Evolutionary conservation across 2,797 vertebrate genomes (phyloP).

Genomic region (Crypturellus tataupa): DNA sequence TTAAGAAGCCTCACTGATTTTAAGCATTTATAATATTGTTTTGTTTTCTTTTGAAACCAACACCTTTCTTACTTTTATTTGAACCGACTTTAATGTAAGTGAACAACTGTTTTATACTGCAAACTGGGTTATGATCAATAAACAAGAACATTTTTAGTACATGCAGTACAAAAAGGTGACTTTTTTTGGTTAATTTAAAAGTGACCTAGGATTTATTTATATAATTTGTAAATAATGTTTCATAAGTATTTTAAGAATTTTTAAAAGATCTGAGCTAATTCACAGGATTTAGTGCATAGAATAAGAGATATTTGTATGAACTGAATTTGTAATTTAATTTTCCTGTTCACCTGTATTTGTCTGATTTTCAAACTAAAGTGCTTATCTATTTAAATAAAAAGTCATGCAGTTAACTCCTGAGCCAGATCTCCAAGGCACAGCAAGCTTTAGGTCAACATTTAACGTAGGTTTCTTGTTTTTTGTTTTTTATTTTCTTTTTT

Average conservation of each 20-base stretch:
- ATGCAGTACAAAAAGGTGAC: constrained; percentile 67
- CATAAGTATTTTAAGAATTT: constrained; percentile 75
- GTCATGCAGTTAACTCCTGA: constrained; percentile 37
- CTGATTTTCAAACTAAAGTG: constrained; percentile 54
- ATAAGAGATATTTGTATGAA: constrained; percentile 55
- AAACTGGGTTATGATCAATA: constrained; percentile 70
- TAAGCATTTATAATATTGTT: constrained; percentile 83
- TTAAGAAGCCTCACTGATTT: constrained; percentile 66
- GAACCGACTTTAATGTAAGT: constrained; percentile 81
- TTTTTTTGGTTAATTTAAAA: constrained; percentile 74
- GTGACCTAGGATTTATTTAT: constrained; percentile 79
- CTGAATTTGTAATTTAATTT: constrained; percentile 62
- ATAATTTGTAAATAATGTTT: constrained; percentile 83
- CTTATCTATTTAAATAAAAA: constrained; percentile 78
- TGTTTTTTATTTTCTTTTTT: too few relatives aligned
- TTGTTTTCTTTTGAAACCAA: constrained; percentile 67
- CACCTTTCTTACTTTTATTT: constrained; percentile 56
- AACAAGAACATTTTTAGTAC: constrained; percentile 75
- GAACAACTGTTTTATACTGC: constrained; percentile 81
- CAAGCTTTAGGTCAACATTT: constrained; percentile 52
- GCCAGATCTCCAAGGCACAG: constrained; percentile 57
- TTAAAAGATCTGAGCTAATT: constrained; percentile 65
- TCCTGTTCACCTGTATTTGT: constrained; percentile 47
- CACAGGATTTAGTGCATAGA: constrained; percentile 69
- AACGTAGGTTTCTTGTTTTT: neutral